These are phyloP conservation scores for Dicentrarchus labrax DNA, from an alignment of 2,113 vertebrate genomes.

Conservation along the genomic window DNA sequence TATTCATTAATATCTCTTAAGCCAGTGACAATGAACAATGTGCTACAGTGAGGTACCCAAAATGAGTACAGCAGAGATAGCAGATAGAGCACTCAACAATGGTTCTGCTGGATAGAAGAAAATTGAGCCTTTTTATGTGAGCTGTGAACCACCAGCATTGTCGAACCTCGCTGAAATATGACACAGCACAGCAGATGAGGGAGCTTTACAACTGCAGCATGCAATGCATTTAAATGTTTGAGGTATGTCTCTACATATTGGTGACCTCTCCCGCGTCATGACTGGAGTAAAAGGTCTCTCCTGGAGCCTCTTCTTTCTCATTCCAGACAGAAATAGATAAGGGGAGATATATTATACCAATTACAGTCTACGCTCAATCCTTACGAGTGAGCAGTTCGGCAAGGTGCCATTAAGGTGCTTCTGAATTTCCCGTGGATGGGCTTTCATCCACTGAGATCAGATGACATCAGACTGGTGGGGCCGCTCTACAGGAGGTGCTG, in stretches of 20 bases:
- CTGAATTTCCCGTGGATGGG: conserved; percentile 62
- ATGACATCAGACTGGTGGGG: conserved; percentile 65
- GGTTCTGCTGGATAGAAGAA: conserved; percentile 58
- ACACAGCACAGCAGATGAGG: conserved; percentile 45
- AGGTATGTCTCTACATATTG: conserved; percentile 35
- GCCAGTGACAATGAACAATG: conserved; percentile 55
- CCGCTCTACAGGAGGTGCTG: conserved; percentile 43
- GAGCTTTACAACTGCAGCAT: conserved; percentile 53
- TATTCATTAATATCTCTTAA: conserved; percentile 70
- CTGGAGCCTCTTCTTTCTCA: conserved; percentile 25
- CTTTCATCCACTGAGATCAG: conserved; percentile 63
- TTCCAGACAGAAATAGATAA: conserved; percentile 68
- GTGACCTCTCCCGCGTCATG: conserved; percentile 56
- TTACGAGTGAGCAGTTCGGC: conserved; percentile 50
- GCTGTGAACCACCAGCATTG: conserved; percentile 58
- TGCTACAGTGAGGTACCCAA: conserved; percentile 16
- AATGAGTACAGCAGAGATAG: conserved; percentile 62
- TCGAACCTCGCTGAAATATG: conserved; percentile 67
- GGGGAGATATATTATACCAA: conserved; percentile 67
- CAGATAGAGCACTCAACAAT: conserved; percentile 56
- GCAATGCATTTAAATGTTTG: conserved; percentile 63
- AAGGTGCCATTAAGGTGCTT: conserved; percentile 71
- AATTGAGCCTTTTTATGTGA: conserved; percentile 58
- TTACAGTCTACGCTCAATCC: conserved; percentile 57
- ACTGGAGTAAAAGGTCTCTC: conserved; percentile 52